Evolutionary conservation across 2,113 vertebrate species (phyloP), one percentile per base, ranked within the genome.

Genomic region (Salvator merianae): DNA sequence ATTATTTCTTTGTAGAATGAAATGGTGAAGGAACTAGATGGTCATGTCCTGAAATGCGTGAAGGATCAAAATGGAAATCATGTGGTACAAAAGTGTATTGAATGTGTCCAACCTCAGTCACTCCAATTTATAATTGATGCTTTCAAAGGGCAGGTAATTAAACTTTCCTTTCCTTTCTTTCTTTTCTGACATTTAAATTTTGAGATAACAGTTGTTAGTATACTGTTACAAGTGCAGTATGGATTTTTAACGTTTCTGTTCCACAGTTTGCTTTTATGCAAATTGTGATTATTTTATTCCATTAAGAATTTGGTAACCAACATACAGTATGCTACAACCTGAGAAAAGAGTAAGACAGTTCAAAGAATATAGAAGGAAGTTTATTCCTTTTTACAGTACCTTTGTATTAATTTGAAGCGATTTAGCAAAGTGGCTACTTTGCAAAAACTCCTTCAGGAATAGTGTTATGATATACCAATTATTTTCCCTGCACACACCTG

Each of bases 51-150:
- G 81, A 99, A 99, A 93, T 99, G 98, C 81, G 98, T 99, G 87
- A 99, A 99, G 93, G 98, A 99, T 95, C 98, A 99, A 95, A 99
- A 99, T 79, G 98, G 98, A 87, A 99, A 99, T 93, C 98, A 99
- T 2, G 98, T 99, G 82, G 98, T 99, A n/a, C 98, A 99, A 88
- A 99, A 99, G 90, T 99, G 98, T 83, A 99, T 99, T 4, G 98
- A 99, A 92, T 99, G 98, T 91, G 98, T 99, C 87, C 98, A 99
- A 75, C 98, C 98, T 4, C 98, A 99, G 93, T 97, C 98, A 0
- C 96, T 99, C 5, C 98, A 99, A 89, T 99, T 99, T 93, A 97
- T 99, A 90, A 99, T 99, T 36, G 98, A 99, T 78, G 98, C 98
- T 40, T 99, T 99, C 93, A 98, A 99, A 91, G 98, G 97, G 94